Evolutionary conservation across 2,888 invertebrate genomes (phyloP).

Genomic region (Diloba caeruleocephala): DNA sequence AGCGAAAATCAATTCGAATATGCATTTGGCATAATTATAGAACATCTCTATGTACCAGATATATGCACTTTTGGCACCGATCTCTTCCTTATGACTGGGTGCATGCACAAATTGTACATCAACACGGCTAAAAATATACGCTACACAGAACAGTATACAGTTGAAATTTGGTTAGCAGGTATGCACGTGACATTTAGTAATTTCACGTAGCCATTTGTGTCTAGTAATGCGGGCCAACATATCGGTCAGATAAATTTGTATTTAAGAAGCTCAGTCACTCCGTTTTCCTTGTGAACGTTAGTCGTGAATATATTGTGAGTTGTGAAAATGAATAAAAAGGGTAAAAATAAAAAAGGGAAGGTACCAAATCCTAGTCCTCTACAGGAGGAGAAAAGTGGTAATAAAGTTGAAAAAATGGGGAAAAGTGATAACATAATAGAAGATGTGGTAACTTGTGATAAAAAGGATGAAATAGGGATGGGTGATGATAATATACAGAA

Average conservation of each 20-base stretch:
- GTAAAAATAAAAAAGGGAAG: slow-evolving; percentile 76
- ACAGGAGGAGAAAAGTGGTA: slow-evolving; percentile 41
- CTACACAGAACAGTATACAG: slow-evolving; percentile 19
- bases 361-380: slow-evolving; percentile 63
- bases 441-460: slow-evolving; percentile 20
- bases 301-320: slow-evolving; percentile 45
- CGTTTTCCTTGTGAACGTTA: slow-evolving; percentile 50
- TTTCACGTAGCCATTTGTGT: slow-evolving; percentile 73
- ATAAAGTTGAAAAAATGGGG: slow-evolving; percentile 18
- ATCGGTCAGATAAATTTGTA: slow-evolving; percentile 80
- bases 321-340: slow-evolving; percentile 78
- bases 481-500: slow-evolving; percentile 54
- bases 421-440: slow-evolving; percentile 26
- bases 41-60: slow-evolving; percentile 52
- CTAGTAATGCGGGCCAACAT: slow-evolving; percentile 76
- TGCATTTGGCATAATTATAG: slow-evolving; percentile 28
- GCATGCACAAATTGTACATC: slow-evolving; percentile 54
- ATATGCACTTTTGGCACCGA: slow-evolving; percentile 67
- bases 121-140: slow-evolving; percentile 33
- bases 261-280: slow-evolving; percentile 76
- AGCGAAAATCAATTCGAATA: slow-evolving; percentile 21
- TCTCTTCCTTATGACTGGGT: slow-evolving; percentile 55
- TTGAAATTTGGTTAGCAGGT: slow-evolving; percentile 10
- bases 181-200: slow-evolving; percentile 77
- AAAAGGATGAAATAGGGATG: slow-evolving; percentile 18